phyloP scores from a whole-genome alignment of 2,888 invertebrate species.

The Meiosimyza decipiens region DNA sequence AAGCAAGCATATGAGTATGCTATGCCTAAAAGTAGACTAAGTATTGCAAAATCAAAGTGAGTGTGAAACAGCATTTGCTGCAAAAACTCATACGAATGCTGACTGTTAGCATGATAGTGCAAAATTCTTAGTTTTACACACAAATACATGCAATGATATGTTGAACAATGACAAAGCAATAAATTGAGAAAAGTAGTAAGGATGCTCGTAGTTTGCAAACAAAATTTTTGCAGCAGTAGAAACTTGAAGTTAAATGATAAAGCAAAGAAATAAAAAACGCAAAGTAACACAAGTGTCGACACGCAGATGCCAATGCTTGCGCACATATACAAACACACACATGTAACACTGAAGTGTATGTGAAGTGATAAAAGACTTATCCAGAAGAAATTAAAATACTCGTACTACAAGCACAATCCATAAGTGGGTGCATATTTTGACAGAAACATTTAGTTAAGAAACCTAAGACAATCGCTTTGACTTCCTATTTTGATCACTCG shows the following conservation, averaged over 20 bases:
- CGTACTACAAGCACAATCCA: too few species aligned
- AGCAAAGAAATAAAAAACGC: not conserved
- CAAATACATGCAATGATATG: not conserved
- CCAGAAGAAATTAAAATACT: too few species aligned
- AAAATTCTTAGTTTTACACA: not conserved
- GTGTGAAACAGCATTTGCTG: not conserved
- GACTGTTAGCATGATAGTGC: not conserved
- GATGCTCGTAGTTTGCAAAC: not conserved
- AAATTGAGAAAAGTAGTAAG: not conserved
- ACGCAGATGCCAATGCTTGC: not conserved
- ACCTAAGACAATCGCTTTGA: too few species aligned
- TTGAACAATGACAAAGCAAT: not conserved
- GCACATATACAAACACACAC: not conserved
- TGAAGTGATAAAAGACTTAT: conserved; percentile 6
- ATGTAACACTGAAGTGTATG: not conserved
- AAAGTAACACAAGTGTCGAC: not conserved
- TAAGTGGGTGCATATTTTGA: too few species aligned
- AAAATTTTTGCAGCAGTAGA: not conserved
- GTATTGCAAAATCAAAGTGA: not conserved
- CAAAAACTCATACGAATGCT: not conserved
- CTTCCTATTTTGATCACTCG: not conserved
- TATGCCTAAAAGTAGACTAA: conserved; percentile 17
- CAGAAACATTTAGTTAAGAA: too few species aligned
- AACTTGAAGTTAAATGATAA: not conserved
- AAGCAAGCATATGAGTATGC: not conserved